A percentile compares a stretch with the other conserved stretches of the same genome.
These are phyloP conservation scores for Psittacula derbiana DNA, from an alignment of 2,797 vertebrate genomes.

Conservation along the genomic window DNA sequence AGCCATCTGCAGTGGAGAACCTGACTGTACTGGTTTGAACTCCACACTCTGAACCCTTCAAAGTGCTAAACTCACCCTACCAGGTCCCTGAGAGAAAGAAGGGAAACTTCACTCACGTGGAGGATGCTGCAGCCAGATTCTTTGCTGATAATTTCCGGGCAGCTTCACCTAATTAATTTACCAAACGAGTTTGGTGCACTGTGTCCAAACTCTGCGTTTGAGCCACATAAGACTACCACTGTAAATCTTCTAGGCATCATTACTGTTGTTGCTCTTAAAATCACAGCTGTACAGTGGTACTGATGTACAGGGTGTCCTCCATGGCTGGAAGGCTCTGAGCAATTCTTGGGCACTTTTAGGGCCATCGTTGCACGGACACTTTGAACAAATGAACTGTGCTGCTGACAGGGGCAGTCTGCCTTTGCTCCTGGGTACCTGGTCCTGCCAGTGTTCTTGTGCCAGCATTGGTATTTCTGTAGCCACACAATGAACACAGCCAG, in stretches of 20 bases:
- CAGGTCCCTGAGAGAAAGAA: background rate
- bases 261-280: background rate
- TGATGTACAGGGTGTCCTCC: fast-evolving
- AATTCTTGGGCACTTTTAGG: background rate
- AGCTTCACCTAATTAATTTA: background rate
- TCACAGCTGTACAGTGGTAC: background rate
- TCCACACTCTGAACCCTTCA: background rate
- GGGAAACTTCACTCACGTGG: background rate
- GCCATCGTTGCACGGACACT: background rate
- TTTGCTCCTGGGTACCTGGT: background rate
- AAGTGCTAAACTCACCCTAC: background rate
- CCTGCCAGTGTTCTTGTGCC: background rate
- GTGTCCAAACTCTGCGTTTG: background rate
- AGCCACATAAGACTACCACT: background rate
- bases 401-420: background rate
- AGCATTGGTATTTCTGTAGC: background rate
- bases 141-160: background rate
- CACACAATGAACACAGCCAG: fast-evolving
- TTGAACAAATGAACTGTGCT: background rate
- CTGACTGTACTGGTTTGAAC: background rate
- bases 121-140: background rate
- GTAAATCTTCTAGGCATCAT: background rate
- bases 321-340: background rate
- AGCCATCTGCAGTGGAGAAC: background rate
- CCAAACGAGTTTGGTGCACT: background rate